Conservation (phyloP, 2,797 vertebrate species). For the Myripristis murdjan region DNA sequence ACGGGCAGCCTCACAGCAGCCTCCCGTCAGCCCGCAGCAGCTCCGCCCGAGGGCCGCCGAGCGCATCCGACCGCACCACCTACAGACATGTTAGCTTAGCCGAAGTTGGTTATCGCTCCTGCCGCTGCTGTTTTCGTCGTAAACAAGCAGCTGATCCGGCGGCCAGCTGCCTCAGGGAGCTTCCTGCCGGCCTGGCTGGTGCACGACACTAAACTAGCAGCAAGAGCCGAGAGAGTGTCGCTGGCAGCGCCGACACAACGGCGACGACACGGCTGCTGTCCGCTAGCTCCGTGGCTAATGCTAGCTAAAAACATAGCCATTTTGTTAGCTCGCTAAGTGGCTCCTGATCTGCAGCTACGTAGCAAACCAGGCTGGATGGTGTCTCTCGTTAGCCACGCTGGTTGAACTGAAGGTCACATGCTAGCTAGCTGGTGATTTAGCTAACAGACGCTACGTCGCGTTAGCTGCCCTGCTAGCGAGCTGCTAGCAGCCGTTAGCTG, state of each 20-base stretch:
- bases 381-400: slow-evolving; percentile 50
- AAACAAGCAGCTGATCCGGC: not conserved
- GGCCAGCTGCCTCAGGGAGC: not conserved
- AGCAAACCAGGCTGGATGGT: slow-evolving; percentile 22
- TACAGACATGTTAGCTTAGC: not conserved
- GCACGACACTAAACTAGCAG: slow-evolving; percentile 53
- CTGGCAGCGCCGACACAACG: slow-evolving; percentile 73
- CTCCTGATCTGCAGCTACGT: slow-evolving; percentile 29
- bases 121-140: too few species aligned
- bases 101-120: not conserved
- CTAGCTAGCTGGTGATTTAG: slow-evolving; percentile 60
- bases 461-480: slow-evolving; percentile 59
- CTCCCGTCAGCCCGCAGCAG: too few species aligned
- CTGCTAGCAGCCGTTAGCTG: slow-evolving; percentile 61
- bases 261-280: slow-evolving; percentile 63
- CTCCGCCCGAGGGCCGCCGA: too few species aligned
- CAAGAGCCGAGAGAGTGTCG: slow-evolving; percentile 11
- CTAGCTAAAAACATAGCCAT: slow-evolving; percentile 59
- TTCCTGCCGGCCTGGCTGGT: slow-evolving; percentile 54
- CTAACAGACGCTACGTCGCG: slow-evolving; percentile 73
- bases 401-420: slow-evolving; percentile 76
- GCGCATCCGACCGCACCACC: too few species aligned
- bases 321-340: slow-evolving; percentile 35
- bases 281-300: slow-evolving; percentile 39
- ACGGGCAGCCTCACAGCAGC: too few species aligned